Evolutionary conservation across 1,140 invertebrate species (phyloP).

Genomic region (Leptoteleia sp.): DNA sequence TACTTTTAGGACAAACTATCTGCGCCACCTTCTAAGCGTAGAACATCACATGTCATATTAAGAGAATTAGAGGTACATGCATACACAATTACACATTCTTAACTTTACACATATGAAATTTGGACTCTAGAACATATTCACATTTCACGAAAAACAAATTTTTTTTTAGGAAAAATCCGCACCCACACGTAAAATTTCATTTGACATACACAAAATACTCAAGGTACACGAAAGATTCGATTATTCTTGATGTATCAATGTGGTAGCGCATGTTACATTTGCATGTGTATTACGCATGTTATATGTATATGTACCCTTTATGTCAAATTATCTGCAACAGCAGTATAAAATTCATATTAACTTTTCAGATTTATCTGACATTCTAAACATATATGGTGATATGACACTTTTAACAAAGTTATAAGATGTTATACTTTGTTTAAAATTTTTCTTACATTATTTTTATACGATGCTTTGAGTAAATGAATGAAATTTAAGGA

Average conservation of each 20-base stretch:
- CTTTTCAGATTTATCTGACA: too few species aligned
- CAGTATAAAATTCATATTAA: too few species aligned
- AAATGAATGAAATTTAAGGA: too few species aligned
- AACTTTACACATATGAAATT: neutral
- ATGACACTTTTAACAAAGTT: too few species aligned
- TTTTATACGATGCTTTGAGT: too few species aligned
- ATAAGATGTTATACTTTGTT: too few species aligned
- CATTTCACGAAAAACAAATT: conserved; percentile 10
- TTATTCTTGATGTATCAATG: neutral
- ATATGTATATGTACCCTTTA: conserved; percentile 9
- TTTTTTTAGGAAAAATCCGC: conserved; percentile 44
- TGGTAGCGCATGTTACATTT: neutral
- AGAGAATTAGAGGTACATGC: conserved; percentile 44
- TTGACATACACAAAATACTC: conserved; percentile 50
- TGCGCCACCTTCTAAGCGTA: conserved; percentile 27
- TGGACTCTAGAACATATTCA: conserved; percentile 3
- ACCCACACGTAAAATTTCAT: conserved; percentile 46
- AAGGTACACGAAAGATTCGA: conserved; percentile 40
- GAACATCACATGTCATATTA: conserved; percentile 18
- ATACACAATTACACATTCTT: conserved; percentile 12
- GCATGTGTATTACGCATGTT: conserved; percentile 18
- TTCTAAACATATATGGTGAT: too few species aligned
- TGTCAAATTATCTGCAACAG: neutral
- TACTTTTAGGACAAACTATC: conserved; percentile 41
- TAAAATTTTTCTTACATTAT: too few species aligned